Conservation (phyloP, 2,888 invertebrate genomes). For the Drosophila fungiperda region DNA sequence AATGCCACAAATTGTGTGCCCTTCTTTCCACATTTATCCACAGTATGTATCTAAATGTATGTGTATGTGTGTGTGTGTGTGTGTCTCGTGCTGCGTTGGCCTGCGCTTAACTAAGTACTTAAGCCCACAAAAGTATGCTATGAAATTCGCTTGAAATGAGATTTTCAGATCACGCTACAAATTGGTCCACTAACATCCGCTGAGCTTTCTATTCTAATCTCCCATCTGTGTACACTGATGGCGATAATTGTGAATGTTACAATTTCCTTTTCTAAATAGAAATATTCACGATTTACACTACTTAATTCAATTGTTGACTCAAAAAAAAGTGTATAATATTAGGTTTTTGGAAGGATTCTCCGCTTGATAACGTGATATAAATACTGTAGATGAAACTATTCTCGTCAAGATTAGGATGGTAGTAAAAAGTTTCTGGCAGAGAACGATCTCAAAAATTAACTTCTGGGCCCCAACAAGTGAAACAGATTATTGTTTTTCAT, state of each 20-base stretch:
- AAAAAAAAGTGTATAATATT: background rate
- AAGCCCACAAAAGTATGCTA: constrained; percentile 77
- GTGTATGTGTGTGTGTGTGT: constrained; percentile 1
- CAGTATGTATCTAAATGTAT: constrained; percentile 1
- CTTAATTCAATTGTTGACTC: background rate
- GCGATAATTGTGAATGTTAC: constrained; percentile 54
- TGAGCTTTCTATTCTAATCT: constrained; percentile 12
- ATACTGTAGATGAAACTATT: background rate
- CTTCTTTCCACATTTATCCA: constrained; percentile 36
- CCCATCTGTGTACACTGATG: constrained; percentile 31
- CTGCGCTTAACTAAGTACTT: constrained; percentile 73
- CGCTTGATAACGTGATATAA: too few species aligned
- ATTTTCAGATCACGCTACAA: constrained; percentile 63
- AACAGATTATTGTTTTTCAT: background rate
- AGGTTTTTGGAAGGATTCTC: background rate
- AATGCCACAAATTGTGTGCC: constrained; percentile 68
- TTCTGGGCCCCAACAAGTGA: background rate
- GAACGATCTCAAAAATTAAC: background rate
- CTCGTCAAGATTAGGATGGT: background rate
- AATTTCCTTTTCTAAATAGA: background rate
- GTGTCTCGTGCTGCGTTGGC: constrained; percentile 27
- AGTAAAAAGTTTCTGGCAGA: background rate
- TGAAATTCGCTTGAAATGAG: constrained; percentile 76
- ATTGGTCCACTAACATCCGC: constrained; percentile 43
- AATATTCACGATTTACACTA: constrained; percentile 1